Percentiles rank a stretch among this genome's conserved stretches.
Evolutionary conservation across 2,797 vertebrate genomes (phyloP).

Genomic region (Sorex maritimensis): DNA sequence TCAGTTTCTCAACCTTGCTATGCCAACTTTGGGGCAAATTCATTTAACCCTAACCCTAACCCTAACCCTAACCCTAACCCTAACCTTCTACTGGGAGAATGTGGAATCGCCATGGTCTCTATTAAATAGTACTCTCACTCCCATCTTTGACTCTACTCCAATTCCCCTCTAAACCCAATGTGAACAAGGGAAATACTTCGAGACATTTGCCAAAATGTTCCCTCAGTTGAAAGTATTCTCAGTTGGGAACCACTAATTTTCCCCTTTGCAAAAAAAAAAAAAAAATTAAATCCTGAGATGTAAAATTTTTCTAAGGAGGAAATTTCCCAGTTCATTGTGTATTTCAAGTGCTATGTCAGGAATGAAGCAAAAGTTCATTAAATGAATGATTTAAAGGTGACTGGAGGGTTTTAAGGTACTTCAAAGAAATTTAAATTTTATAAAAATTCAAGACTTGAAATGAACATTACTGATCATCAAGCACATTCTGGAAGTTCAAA

Average conservation of each 20-base stretch:
- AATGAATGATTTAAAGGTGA: conserved; percentile 26
- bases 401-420: neutral
- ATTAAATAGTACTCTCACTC: neutral
- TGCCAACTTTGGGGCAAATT: neutral
- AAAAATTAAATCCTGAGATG: neutral
- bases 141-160: neutral
- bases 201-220: neutral
- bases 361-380: conserved; percentile 48
- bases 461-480: neutral
- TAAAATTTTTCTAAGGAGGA: conserved; percentile 46
- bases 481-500: neutral
- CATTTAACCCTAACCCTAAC: too few species aligned
- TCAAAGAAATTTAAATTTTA: conserved; percentile 65
- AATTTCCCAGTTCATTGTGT: neutral
- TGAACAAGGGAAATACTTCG: neutral
- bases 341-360: neutral
- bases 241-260: neutral
- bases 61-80: too few species aligned
- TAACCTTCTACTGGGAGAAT: too few species aligned
- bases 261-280: neutral
- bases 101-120: neutral
- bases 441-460: conserved; percentile 52
- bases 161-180: neutral
- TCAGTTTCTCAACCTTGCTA: neutral
- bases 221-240: neutral